Conservation (phyloP, 53 echinoderm and acorn worm species). For the Apostichopus leukothele region DNA sequence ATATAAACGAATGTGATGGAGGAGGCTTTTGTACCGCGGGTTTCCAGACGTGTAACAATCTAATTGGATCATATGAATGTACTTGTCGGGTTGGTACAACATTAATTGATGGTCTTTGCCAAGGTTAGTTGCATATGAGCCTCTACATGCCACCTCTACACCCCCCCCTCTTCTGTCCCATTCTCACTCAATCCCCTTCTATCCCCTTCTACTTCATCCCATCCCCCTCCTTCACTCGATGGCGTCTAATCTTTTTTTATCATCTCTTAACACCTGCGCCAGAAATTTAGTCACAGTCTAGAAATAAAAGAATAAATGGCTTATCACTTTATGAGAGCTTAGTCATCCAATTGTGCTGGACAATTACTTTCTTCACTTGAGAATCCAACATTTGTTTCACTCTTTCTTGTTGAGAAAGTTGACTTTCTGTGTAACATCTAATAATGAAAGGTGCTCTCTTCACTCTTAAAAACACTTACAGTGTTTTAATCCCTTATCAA, state of each 20-base stretch:
- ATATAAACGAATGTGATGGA: constrained; percentile 10
- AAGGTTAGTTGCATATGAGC: neutral
- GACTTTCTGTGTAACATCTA: neutral
- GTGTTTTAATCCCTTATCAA: no score
- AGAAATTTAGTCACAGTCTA: no score
- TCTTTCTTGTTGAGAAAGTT: neutral
- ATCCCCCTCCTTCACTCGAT: no score
- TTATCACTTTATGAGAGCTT: no score
- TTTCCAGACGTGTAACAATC: neutral
- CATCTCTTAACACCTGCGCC: no score
- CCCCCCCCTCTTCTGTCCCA: neutral
- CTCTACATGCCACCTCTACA: neutral
- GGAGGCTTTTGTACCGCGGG: neutral
- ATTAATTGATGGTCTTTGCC: neutral
- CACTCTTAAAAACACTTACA: neutral
- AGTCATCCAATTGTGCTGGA: no score
- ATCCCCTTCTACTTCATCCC: neutral
- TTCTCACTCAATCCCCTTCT: no score
- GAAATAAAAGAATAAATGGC: no score
- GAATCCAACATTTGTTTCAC: neutral
- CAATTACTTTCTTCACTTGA: neutral
- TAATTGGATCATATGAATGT: constrained; percentile 30
- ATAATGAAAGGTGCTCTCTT: neutral
- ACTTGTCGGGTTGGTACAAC: neutral
- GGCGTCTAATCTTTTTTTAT: no score